These are phyloP conservation scores for Leptobrachium leishanense DNA, from an alignment of 2,113 vertebrate genomes.

Conservation along the genomic window DNA sequence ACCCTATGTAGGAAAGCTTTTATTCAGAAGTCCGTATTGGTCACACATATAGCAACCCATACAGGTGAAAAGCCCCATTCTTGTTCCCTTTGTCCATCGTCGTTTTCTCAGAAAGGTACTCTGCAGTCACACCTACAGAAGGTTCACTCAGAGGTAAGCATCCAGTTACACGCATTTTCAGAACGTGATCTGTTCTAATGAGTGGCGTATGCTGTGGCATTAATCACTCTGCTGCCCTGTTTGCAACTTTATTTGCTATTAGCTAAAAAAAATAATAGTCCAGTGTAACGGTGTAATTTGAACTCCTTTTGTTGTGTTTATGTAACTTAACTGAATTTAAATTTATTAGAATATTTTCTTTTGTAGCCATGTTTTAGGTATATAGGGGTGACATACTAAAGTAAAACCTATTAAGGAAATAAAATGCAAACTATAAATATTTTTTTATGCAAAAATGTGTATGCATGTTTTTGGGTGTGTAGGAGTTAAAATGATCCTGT, in stretches of 20 bases:
- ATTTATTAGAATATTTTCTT: too few species aligned
- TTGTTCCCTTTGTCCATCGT: conserved; percentile 92
- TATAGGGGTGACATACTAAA: too few species aligned
- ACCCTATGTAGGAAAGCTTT: conserved; percentile 91
- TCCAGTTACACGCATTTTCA: conserved; percentile 5
- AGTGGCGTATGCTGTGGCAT: background rate
- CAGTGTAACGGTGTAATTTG: too few species aligned
- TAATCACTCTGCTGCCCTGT: background rate
- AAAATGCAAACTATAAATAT: too few species aligned
- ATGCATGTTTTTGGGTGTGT: too few species aligned
- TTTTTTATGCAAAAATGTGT: too few species aligned
- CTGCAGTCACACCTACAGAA: conserved; percentile 95
- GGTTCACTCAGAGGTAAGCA: conserved; percentile 89
- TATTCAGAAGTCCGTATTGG: conserved; percentile 98
- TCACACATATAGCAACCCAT: conserved; percentile 97
- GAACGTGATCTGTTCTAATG: conserved; percentile 16
- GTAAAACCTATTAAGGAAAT: too few species aligned
- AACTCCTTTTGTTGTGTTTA: too few species aligned
- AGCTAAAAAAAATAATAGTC: too few species aligned
- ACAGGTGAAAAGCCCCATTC: conserved; percentile 95
- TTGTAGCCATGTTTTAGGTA: too few species aligned
- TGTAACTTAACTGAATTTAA: too few species aligned
- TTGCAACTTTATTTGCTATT: background rate
- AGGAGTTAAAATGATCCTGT: too few species aligned
- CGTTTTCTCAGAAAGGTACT: conserved; percentile 98